phyloP scores from a whole-genome alignment of 2,113 vertebrate genomes.

The Oryzias javanicus region DNA sequence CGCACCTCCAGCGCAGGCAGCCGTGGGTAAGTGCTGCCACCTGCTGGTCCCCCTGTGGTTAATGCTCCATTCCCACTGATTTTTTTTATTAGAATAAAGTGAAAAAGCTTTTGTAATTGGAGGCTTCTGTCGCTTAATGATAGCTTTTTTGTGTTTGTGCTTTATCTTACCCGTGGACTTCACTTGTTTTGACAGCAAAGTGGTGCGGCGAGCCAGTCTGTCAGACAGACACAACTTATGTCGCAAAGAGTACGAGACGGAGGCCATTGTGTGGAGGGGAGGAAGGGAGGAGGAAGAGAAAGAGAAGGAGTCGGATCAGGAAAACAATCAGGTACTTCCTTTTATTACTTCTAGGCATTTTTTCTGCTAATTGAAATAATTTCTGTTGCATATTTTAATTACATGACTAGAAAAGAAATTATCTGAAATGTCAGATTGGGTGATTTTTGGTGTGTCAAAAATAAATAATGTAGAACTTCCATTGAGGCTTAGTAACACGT shows the following conservation, averaged over 20 bases:
- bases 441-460: too few relatives aligned
- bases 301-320: constrained; percentile 87
- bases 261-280: constrained; percentile 94
- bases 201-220: constrained; percentile 93
- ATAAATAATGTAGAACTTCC: too few relatives aligned
- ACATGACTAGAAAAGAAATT: too few relatives aligned
- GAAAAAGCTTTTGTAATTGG: too few relatives aligned
- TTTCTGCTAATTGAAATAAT: too few relatives aligned
- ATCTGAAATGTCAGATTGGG: too few relatives aligned
- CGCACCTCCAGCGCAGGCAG: constrained; percentile 94
- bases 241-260: constrained; percentile 94
- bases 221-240: constrained; percentile 93
- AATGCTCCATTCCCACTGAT: background rate
- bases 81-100: background rate
- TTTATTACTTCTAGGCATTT: too few relatives aligned
- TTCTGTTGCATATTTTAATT: too few relatives aligned
- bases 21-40: constrained; percentile 84
- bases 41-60: constrained; percentile 49
- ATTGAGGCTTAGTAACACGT: too few relatives aligned
- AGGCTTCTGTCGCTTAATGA: too few relatives aligned
- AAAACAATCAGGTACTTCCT: constrained; percentile 77
- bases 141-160: background rate
- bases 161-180: constrained; percentile 12
- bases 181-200: constrained; percentile 80
- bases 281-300: constrained; percentile 79